A percentile compares a stretch with the other conserved stretches of the same genome.
Evolutionary conservation across 2,797 vertebrate species (phyloP).

Genomic region (Rhinophrynus dorsalis): DNA sequence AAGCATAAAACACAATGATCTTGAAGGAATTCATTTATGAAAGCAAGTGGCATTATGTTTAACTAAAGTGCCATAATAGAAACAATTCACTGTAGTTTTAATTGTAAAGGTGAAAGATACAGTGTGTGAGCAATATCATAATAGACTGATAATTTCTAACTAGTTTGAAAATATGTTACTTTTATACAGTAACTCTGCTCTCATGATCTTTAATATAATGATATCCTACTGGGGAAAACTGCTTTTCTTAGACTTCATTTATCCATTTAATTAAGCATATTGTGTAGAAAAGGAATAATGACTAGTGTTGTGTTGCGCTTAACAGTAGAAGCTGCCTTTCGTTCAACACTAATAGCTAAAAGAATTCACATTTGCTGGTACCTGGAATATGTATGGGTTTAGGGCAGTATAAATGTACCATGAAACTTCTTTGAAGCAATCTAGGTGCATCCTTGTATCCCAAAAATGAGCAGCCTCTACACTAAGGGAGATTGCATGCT

Average conservation of each 20-base stretch:
- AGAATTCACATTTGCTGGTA: too few relatives aligned
- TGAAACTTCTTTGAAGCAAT: too few relatives aligned
- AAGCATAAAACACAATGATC: neutral
- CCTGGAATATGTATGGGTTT: too few relatives aligned
- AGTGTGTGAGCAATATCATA: conserved; percentile 16
- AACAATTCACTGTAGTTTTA: conserved; percentile 7
- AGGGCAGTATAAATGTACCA: too few relatives aligned
- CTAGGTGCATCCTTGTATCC: too few relatives aligned
- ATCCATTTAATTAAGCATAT: conserved; percentile 26
- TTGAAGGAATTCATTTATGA: neutral
- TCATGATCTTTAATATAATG: conserved; percentile 26
- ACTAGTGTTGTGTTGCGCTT: neutral
- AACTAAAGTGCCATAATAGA: neutral
- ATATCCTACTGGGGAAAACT: conserved; percentile 24
- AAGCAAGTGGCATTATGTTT: neutral
- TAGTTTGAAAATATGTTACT: conserved; percentile 28
- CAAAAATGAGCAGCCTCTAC: too few relatives aligned
- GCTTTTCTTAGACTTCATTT: conserved; percentile 6
- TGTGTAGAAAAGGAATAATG: conserved; percentile 8
- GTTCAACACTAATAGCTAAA: too few relatives aligned
- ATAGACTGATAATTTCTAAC: conserved; percentile 35
- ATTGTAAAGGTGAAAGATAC: conserved; percentile 2
- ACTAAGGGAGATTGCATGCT: too few relatives aligned
- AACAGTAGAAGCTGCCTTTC: neutral
- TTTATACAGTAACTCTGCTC: conserved; percentile 4